Evolutionary conservation across 92 coral and sea anemone genomes (phyloP).

Genomic region (Isaurus tuberculatus): DNA sequence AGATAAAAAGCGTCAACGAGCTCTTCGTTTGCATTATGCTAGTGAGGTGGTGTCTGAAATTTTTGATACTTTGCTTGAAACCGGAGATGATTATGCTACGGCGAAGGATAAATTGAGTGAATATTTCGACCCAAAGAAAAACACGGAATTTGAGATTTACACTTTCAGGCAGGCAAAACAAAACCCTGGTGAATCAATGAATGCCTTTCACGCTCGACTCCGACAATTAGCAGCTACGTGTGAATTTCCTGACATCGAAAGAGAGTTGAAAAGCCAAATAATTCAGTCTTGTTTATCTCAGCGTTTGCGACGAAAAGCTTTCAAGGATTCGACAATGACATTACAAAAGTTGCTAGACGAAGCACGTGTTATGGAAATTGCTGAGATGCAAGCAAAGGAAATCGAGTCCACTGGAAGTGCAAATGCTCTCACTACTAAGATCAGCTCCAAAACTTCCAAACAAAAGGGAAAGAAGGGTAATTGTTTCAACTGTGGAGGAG

Average conservation of each 20-base stretch:
- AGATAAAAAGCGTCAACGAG: conserved; percentile 53
- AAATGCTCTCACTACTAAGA: too few species aligned
- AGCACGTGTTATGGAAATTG: not conserved
- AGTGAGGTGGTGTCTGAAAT: conserved; percentile 11
- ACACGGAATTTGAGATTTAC: conserved; percentile 55
- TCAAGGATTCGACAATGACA: not conserved
- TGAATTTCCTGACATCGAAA: conserved; percentile 52
- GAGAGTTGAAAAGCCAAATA: conserved; percentile 59
- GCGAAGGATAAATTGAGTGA: conserved; percentile 41
- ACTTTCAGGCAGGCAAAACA: conserved; percentile 70
- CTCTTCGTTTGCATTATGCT: conserved; percentile 51
- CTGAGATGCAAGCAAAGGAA: not conserved
- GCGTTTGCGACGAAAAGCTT: conserved; percentile 46
- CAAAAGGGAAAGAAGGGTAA: too few species aligned
- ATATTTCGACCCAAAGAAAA: conserved; percentile 54
- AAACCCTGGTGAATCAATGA: conserved; percentile 68
- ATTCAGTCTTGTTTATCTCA: conserved; percentile 35
- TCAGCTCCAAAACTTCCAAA: too few species aligned
- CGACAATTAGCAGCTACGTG: conserved; percentile 66
- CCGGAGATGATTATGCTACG: conserved; percentile 42
- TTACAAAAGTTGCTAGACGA: not conserved
- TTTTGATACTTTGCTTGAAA: conserved; percentile 18
- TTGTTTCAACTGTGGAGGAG: too few species aligned
- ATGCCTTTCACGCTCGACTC: conserved; percentile 65
- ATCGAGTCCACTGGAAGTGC: not conserved